These are phyloP conservation scores for Drosophila kohkoa DNA, from an alignment of 1,140 invertebrate species.

Conservation along the genomic window DNA sequence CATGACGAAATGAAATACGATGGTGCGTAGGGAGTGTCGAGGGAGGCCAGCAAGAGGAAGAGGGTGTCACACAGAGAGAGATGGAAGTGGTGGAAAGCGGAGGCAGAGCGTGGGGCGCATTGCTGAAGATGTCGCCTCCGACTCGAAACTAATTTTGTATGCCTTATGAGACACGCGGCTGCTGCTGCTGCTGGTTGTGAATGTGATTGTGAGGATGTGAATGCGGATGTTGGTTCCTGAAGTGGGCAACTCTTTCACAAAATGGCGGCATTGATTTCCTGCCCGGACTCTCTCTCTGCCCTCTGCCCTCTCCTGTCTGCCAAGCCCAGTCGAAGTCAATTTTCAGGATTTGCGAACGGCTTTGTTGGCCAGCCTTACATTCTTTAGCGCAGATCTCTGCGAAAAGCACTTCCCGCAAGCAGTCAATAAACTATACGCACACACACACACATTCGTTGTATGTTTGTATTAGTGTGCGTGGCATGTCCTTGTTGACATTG, in stretches of 20 bases:
- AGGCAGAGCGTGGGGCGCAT: slow-evolving; percentile 7
- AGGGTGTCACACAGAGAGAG: slow-evolving; percentile 12
- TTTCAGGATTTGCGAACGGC: slow-evolving; percentile 80
- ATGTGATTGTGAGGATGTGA: slow-evolving; percentile 11
- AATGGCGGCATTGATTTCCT: slow-evolving; percentile 81
- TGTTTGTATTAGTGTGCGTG: slow-evolving; percentile 68
- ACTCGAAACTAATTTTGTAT: slow-evolving; percentile 75
- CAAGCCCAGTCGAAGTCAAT: slow-evolving; percentile 66
- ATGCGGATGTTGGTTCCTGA: slow-evolving; percentile 7
- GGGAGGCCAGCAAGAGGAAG: not conserved
- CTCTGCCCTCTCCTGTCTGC: no score
- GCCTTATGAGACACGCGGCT: slow-evolving; percentile 63
- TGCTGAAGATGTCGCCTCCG: slow-evolving; percentile 32
- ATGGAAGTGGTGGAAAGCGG: no score
- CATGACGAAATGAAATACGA: slow-evolving; percentile 85
- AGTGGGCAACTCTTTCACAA: slow-evolving; percentile 75
- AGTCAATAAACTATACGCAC: slow-evolving; percentile 83
- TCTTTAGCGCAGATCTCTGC: slow-evolving; percentile 79
- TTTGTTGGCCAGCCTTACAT: slow-evolving; percentile 72
- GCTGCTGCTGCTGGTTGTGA: slow-evolving; percentile 1
- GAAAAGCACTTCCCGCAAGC: slow-evolving; percentile 82
- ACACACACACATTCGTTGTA: slow-evolving; percentile 38
- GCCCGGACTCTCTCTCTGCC: slow-evolving; percentile 5
- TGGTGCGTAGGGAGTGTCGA: slow-evolving; percentile 64
- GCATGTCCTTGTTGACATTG: slow-evolving; percentile 82